Percentiles rank a stretch among this genome's conserved stretches.
These are phyloP conservation scores for Kryptolebias marmoratus DNA, from an alignment of 2,113 vertebrate species.

Conservation along the genomic window DNA sequence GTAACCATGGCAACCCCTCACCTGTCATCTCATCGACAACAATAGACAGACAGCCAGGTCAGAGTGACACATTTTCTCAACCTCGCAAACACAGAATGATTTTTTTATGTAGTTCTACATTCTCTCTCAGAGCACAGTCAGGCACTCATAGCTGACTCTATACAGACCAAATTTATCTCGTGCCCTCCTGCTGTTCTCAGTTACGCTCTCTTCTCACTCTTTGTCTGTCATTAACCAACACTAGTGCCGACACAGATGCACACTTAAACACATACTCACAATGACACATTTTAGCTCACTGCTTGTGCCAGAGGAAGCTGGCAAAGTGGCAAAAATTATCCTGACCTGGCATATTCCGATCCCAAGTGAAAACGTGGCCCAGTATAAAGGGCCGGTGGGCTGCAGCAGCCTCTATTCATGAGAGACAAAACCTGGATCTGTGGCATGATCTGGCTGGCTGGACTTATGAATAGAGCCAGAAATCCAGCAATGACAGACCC, in stretches of 20 bases:
- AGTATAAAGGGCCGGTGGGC: conserved; percentile 73
- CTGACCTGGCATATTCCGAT: conserved; percentile 80
- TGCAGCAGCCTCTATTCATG: conserved; percentile 73
- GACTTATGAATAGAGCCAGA: conserved; percentile 74
- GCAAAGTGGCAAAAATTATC: conserved; percentile 75
- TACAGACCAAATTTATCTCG: conserved; percentile 28
- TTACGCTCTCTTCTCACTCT: conserved; percentile 13
- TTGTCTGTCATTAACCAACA: conserved; percentile 41
- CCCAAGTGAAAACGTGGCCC: conserved; percentile 56
- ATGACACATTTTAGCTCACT: conserved; percentile 37
- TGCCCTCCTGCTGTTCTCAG: conserved; percentile 12
- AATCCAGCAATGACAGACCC: conserved; percentile 68
- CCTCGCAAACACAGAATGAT: conserved; percentile 53
- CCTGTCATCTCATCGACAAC: conserved; percentile 69
- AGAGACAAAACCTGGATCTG: conserved; percentile 82
- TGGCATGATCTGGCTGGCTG: conserved; percentile 68
- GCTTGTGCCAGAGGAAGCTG: conserved; percentile 56
- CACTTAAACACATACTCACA: conserved; percentile 28
- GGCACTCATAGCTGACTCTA: conserved; percentile 16
- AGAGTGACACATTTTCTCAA: conserved; percentile 71
- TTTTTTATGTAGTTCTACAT: conserved; percentile 41
- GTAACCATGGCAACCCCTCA: conserved; percentile 81
- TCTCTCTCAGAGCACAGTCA: conserved; percentile 24
- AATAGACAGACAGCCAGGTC: conserved; percentile 74
- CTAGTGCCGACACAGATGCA: conserved; percentile 13